Evolutionary conservation across 2,888 invertebrate species (phyloP), one percentile per base, ranked within the genome.

Genomic region (Hypsopygia costalis): DNA sequence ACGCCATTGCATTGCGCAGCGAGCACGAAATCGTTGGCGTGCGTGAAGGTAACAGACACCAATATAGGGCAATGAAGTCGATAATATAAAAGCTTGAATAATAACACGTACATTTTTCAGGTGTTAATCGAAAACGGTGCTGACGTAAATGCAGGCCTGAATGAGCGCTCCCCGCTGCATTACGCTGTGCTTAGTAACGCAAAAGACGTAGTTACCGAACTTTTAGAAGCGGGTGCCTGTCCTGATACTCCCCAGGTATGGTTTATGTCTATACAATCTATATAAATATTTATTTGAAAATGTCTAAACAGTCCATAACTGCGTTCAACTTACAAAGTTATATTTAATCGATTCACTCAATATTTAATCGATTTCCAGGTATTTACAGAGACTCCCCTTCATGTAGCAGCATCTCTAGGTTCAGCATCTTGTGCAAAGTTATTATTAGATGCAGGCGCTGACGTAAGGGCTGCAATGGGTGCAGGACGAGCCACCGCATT

Each of bases 311-410:
- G 4, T 29, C 8, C 11, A 11, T 25, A 25, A 42, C 36, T 28
- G 11, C 25, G 31, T 36, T 34, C 21, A 22, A 43, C 39, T 46
- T 41, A 44, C 48, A 11, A 34, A 25, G 3, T 11, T 3, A 16
- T 16, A 16, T 16, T 16, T 16, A 16, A 37, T n/a, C 10, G 12
- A 1, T 7, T 44, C n/a, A n/a, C 7, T 11, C 2, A 16, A 16
- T 16, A 16, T 16, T 16, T 16, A 16, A 37, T n/a, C 10, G 12
- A 1, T 7, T 44, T 60, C 48, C 64, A 93, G 93, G 93, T 95
- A 22, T 95, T 93, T 67, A 95, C 95, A 5, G 96, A 96, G 81
- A 95, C 96, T 0, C 95, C 96, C 0, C 76, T 96, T 12, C 96
- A 96, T 62, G 93, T 95, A 16, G 96, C 96, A 4, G 94, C 95